Conservation (phyloP, 2,888 invertebrate species). For the Liopterus haemorrhoidalis region DNA sequence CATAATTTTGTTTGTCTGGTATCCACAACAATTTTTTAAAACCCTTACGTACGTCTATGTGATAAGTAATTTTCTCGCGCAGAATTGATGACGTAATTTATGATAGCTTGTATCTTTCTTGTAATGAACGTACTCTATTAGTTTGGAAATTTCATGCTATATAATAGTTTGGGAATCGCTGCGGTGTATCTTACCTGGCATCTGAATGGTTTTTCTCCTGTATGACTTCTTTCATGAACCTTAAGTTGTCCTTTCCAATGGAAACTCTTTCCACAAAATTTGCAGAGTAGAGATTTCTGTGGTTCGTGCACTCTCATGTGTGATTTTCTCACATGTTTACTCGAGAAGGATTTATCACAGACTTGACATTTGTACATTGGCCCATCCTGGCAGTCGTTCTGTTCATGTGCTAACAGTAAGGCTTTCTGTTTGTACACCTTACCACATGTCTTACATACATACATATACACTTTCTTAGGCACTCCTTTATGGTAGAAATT, state of each 20-base stretch:
- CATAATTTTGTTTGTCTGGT: too few relatives aligned
- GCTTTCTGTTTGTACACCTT: slow-evolving; percentile 42
- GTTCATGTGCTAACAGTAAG: slow-evolving; percentile 45
- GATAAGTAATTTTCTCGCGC: too few relatives aligned
- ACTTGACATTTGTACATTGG: slow-evolving; percentile 38
- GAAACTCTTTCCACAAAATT: slow-evolving; percentile 41
- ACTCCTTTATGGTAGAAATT: slow-evolving; percentile 37
- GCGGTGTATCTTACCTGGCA: slow-evolving; percentile 44
- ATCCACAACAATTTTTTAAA: too few relatives aligned
- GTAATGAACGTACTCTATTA: too few relatives aligned
- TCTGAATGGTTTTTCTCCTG: slow-evolving; percentile 49
- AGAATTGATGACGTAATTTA: too few relatives aligned
- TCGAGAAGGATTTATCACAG: slow-evolving; percentile 45
- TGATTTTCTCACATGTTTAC: slow-evolving; percentile 45
- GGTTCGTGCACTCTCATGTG: slow-evolving; percentile 46
- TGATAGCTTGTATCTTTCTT: too few relatives aligned
- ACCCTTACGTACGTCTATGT: too few relatives aligned
- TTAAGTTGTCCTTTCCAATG: slow-evolving; percentile 42
- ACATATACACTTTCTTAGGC: slow-evolving; percentile 36
- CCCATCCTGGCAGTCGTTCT: slow-evolving; percentile 44
- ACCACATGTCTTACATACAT: slow-evolving; percentile 40
- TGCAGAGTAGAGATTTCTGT: slow-evolving; percentile 38
- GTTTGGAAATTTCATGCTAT: too few relatives aligned
- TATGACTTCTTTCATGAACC: slow-evolving; percentile 45
- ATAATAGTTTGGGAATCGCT: too few relatives aligned